phyloP scores from a whole-genome alignment of 1,140 invertebrate genomes.

The Daktulosphaira vitifoliae region DNA sequence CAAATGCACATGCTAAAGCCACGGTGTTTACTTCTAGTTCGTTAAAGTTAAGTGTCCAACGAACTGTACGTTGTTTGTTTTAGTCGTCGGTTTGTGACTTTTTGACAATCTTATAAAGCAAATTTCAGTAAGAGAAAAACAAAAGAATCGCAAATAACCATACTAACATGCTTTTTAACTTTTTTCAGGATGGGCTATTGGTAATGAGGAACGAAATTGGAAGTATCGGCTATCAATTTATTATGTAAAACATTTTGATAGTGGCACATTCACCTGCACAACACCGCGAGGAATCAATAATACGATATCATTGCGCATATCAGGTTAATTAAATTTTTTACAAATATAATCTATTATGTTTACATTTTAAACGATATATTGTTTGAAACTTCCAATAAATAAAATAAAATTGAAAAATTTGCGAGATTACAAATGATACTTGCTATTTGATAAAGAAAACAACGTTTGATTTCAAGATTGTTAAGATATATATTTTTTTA shows the following conservation, averaged over 20 bases:
- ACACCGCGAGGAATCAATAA: slow-evolving; percentile 70
- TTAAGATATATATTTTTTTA: no score
- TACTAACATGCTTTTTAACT: slow-evolving; percentile 2
- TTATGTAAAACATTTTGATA: slow-evolving; percentile 63
- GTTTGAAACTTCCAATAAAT: no score
- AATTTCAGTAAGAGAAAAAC: neutral
- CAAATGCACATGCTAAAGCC: no score
- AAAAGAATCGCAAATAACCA: neutral
- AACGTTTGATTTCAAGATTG: no score
- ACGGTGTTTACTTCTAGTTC: slow-evolving; percentile 27
- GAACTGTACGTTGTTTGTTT: slow-evolving; percentile 30
- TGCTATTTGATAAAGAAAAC: no score
- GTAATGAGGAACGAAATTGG: slow-evolving; percentile 63
- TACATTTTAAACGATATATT: no score
- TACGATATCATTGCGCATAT: slow-evolving; percentile 65
- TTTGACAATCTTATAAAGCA: slow-evolving; percentile 1
- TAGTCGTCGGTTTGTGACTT: neutral
- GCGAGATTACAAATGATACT: no score
- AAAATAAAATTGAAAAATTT: no score
- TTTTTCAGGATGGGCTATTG: slow-evolving; percentile 67
- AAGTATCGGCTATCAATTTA: slow-evolving; percentile 74
- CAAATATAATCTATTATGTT: no score
- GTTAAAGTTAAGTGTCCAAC: slow-evolving; percentile 20
- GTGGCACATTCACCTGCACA: slow-evolving; percentile 73
- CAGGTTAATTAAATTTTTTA: no score